Percentiles rank a stretch among this genome's conserved stretches.
Conservation (phyloP, 2,113 vertebrate genomes). For the Barbus barbus region DNA sequence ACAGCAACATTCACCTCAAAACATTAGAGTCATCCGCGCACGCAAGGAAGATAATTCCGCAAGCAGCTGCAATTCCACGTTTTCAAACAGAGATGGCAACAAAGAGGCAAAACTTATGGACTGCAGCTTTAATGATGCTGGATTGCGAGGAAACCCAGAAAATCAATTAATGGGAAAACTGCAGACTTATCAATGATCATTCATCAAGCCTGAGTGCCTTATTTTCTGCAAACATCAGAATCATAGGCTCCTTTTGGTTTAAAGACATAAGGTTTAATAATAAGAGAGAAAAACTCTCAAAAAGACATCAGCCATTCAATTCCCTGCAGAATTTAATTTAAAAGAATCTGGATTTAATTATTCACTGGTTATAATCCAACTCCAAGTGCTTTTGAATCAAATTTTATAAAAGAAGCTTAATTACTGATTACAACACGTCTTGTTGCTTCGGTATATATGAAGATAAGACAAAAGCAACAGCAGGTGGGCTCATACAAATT, state of each 20-base stretch:
- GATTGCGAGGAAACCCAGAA: too few species aligned
- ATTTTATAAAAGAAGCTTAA: not conserved
- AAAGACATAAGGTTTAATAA: not conserved
- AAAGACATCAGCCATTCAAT: not conserved
- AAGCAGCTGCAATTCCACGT: too few species aligned
- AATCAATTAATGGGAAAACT: too few species aligned
- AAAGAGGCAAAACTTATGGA: too few species aligned
- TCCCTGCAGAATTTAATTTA: not conserved
- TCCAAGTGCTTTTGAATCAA: not conserved
- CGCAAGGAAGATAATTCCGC: too few species aligned
- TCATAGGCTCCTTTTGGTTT: not conserved
- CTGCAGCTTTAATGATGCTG: too few species aligned
- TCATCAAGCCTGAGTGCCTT: not conserved
- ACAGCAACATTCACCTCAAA: too few species aligned
- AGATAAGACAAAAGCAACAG: not conserved
- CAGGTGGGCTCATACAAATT: conserved; percentile 7
- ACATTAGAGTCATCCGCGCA: too few species aligned
- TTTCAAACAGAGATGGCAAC: too few species aligned
- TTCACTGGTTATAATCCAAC: not conserved
- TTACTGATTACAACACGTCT: not conserved
- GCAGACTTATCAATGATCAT: not conserved
- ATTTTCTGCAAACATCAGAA: conserved; percentile 6
- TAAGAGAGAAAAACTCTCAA: not conserved
- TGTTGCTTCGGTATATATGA: too few species aligned
- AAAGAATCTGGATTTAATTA: not conserved